phyloP scores from a whole-genome alignment of 2,888 invertebrate species.

The Drosophila falleni region DNA sequence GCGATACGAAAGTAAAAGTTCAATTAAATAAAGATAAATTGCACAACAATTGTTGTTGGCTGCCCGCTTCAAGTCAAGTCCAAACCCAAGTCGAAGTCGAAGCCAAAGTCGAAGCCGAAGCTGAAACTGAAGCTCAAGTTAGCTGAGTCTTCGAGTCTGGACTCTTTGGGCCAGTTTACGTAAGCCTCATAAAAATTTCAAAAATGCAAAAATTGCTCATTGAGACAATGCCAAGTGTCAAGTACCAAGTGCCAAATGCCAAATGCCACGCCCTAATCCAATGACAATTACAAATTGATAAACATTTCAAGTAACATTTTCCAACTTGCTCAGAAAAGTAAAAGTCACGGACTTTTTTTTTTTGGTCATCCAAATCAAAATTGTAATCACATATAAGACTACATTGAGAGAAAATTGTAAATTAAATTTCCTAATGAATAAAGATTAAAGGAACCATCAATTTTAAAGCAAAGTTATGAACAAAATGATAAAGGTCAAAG shows the following conservation, averaged over 20 bases:
- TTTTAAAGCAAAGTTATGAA: no score
- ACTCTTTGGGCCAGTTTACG: constrained; percentile 44
- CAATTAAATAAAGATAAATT: constrained; percentile 79
- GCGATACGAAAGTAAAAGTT: constrained; percentile 74
- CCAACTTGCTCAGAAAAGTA: constrained; percentile 4
- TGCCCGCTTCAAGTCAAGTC: constrained; percentile 26
- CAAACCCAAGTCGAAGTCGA: constrained; percentile 19
- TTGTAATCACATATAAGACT: neutral
- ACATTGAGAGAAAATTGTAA: neutral
- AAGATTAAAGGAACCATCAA: no score
- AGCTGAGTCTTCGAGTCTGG: constrained; percentile 7
- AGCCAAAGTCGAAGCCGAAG: neutral
- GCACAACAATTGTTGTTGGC: constrained; percentile 73
- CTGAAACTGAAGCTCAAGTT: no score
- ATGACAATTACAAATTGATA: constrained; percentile 38
- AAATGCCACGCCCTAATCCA: constrained; percentile 24
- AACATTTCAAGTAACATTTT: constrained; percentile 16
- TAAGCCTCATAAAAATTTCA: constrained; percentile 51
- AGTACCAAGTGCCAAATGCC: constrained; percentile 24
- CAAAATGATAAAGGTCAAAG: no score
- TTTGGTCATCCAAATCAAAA: neutral
- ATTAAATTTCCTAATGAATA: no score
- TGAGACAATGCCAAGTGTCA: constrained; percentile 45
- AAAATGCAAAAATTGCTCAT: constrained; percentile 34
- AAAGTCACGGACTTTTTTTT: constrained; percentile 13